Evolutionary conservation across 2,113 vertebrate genomes (phyloP), one percentile per base, ranked within the genome.

Genomic region (Hyperoodon ampullatus): DNA sequence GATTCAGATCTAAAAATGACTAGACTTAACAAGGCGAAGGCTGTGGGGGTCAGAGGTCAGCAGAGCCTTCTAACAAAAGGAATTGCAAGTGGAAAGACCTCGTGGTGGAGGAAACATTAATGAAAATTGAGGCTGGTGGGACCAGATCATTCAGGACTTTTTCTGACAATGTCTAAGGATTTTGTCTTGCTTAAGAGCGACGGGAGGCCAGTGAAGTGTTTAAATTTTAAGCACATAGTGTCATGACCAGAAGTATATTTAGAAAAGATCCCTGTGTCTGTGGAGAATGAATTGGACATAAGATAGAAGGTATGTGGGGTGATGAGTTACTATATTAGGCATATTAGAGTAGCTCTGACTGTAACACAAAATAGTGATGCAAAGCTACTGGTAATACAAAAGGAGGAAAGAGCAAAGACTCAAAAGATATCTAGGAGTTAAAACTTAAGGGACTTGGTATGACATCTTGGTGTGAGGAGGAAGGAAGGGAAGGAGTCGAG

Each of bases 1-100:
- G 14, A n/a, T 87, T 95, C 88, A 88, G 35, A 92, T 53, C 71
- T 95, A n/a, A 87, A 94, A 93, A 61, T 70, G 50, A 78, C 15
- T 39, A 7, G 55, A 44, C 8, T 28, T 66, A 92, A 60, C 39
- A 88, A 68, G n/a, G 39, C 26, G 35, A 68, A 16, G 3, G 7
- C 21, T 30, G 1, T 65, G 2, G 23, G n/a, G 21, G 2, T 4
- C 2, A 5, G 14, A 44, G 84, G 18, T 28, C 61, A 95, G 63
- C 11, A 28, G 47, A 44, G 7, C 28, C 19, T 80, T 89, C 53
- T 10, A 60, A 84, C 28, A 83, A 33, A 53, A 82, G 18, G 44
- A 93, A 35, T 35, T 61, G 14, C 35, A 88, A 30, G n/a, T 81
- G 44, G 12, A 30, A 84, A 95, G 42, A 87, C 21, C 47, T 70